Conservation (phyloP, 64 coral and sea anemone species). For the Montipora foliosa region DNA sequence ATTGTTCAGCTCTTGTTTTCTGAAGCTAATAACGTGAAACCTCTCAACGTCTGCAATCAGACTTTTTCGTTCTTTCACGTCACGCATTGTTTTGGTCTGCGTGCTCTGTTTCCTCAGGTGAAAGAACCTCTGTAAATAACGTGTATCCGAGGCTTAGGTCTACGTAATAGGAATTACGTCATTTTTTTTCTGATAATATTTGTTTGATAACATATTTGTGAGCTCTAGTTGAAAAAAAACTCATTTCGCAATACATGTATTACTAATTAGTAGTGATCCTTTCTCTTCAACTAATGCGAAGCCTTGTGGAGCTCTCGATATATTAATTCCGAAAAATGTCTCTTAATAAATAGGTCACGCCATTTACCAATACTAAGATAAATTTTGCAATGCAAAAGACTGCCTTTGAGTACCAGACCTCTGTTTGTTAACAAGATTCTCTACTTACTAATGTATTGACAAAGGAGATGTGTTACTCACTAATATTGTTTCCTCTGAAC, state of each 20-base stretch:
- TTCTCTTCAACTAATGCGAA: too few relatives aligned
- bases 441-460: too few relatives aligned
- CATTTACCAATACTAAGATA: neutral
- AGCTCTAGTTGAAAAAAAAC: too few relatives aligned
- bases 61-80: slow-evolving; percentile 1
- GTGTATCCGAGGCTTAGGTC: neutral
- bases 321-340: too few relatives aligned
- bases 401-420: neutral
- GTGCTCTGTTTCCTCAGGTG: neutral
- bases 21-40: slow-evolving; percentile 1
- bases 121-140: neutral
- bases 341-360: neutral
- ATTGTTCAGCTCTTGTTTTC: slow-evolving; percentile 34
- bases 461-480: too few relatives aligned
- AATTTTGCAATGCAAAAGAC: neutral
- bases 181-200: neutral
- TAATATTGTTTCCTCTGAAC: too few relatives aligned
- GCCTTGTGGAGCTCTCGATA: too few relatives aligned
- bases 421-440: too few relatives aligned
- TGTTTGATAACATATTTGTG: neutral
- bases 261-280: too few relatives aligned
- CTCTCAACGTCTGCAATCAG: neutral
- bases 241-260: too few relatives aligned
- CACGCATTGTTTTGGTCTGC: neutral
- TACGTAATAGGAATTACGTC: neutral